These are phyloP conservation scores for Zaprionus nigranus DNA, from an alignment of 1,140 invertebrate species.

Conservation along the genomic window DNA sequence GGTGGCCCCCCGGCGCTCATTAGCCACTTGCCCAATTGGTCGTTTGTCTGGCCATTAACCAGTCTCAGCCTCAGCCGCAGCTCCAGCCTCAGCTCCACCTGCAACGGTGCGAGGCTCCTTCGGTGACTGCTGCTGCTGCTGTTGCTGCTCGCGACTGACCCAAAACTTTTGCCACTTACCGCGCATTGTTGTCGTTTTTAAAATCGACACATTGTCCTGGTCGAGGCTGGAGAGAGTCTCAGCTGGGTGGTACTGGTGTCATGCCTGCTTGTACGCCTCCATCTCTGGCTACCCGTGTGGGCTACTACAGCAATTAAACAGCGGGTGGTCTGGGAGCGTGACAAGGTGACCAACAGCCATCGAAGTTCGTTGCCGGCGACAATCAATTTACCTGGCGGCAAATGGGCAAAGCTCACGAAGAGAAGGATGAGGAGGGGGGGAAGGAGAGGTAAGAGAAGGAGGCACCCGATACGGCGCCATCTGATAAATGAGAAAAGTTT, in stretches of 20 bases:
- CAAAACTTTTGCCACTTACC: constrained; percentile 71
- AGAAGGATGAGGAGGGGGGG: not conserved
- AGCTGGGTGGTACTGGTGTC: not conserved
- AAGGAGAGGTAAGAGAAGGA: not conserved
- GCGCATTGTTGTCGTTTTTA: constrained; percentile 74
- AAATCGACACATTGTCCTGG: constrained; percentile 35
- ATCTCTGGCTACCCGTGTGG: not conserved
- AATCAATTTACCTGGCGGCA: constrained; percentile 76
- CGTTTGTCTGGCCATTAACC: constrained; percentile 78
- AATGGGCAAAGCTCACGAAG: constrained; percentile 7
- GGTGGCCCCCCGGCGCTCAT: constrained; percentile 50
- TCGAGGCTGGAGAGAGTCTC: not conserved
- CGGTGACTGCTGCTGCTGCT: not conserved
- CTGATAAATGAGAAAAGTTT: constrained; percentile 83
- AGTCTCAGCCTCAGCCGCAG: constrained; percentile 53
- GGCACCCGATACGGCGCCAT: constrained; percentile 32
- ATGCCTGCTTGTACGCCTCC: not conserved
- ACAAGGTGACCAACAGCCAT: constrained; percentile 75
- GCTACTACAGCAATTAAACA: constrained; percentile 69
- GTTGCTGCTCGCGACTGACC: constrained; percentile 29
- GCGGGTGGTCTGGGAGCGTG: constrained; percentile 61
- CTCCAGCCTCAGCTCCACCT: constrained; percentile 5
- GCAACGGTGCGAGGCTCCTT: not conserved
- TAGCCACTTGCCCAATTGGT: constrained; percentile 67
- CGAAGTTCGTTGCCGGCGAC: constrained; percentile 78